Base-by-base conservation (phyloP, 2,797 vertebrate genomes). In the Bradypodion pumilum region DNA sequence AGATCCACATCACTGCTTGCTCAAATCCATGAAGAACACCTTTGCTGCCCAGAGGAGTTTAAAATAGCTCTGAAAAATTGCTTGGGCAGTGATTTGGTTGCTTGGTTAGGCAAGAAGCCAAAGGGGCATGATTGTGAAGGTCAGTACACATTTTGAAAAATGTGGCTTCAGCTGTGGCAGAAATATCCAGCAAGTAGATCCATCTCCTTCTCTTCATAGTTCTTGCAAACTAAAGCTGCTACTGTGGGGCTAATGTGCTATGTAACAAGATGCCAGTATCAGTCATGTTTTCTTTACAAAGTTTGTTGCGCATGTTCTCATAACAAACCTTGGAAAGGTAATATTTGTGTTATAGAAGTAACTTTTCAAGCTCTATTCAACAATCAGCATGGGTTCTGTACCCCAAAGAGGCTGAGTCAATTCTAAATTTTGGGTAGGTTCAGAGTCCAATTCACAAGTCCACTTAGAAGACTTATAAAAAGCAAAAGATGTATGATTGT, bases 61-160 rank as follows among this genome's bases (percentile, higher is more conserved):
- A 81, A 85, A 85, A 85, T 85, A 85, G 65, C 65, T 81, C 32
- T 76, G 79, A 81, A 75, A 74, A 81, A 63, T 85, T 49, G 84
- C 84, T 81, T 59, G 5, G 62, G 52, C 65, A 77, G 65, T 77
- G 73, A 81, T 70, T 78, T 65, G n/a, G 35, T 77, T 72, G 65
- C 74, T 32, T 81, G 42, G 29, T 72, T 77, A 40, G 74, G 74
- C 15, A 13, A 46, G 74, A 77, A 74, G 40, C 69, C 3, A 19
- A 42, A 63, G 70, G 25, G n/a, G 32, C 44, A 76, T 29, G 21
- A 19, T 52, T 21, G 42, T 85, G 73, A 81, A 81, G 65, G 73
- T 81, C 73, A 49, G 70, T 66, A 19, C 69, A 56, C 59, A 56
- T 79, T 65, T 49, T 63, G 59, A 63, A 52, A 81, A 81, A 70